Percentiles rank a stretch among this genome's conserved stretches.
phyloP scores from a whole-genome alignment of 2,113 vertebrate genomes.

The Sinocyclocheilus maitianheensis region DNA sequence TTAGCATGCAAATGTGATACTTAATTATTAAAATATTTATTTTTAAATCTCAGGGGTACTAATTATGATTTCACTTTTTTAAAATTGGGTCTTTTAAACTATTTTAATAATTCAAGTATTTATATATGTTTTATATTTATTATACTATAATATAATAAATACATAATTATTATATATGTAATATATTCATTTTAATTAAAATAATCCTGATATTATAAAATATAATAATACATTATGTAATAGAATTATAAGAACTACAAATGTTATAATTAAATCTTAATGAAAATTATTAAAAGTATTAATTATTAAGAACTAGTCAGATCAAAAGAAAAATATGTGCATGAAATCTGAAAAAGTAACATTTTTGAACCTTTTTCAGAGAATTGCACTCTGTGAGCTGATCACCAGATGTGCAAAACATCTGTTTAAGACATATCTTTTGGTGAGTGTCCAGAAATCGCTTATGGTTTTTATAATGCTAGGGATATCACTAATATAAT shows the following conservation, averaged over 20 bases:
- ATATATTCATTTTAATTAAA: too few species aligned
- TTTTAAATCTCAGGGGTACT: too few species aligned
- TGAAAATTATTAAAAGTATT: background rate
- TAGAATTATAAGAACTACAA: background rate
- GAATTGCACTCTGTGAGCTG: conserved; percentile 87
- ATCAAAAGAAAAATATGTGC: background rate
- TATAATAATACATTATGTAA: background rate
- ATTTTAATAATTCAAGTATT: too few species aligned
- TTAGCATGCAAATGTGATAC: too few species aligned
- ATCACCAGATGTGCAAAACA: conserved; percentile 94
- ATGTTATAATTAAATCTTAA: too few species aligned
- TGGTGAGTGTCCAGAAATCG: conserved; percentile 73
- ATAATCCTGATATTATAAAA: background rate
- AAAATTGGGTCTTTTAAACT: too few species aligned
- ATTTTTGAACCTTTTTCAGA: conserved; percentile 72
- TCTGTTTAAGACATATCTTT: conserved; percentile 91
- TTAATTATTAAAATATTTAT: too few species aligned
- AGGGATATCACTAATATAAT: background rate
- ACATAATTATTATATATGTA: too few species aligned
- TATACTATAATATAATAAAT: too few species aligned
- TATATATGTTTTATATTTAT: too few species aligned
- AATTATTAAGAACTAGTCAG: background rate
- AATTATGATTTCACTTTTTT: too few species aligned
- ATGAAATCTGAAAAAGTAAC: background rate
- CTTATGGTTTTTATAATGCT: background rate